Conservation (phyloP, 37 sponge, comb jelly and placozoan species). For the Spongia lamella region DNA sequence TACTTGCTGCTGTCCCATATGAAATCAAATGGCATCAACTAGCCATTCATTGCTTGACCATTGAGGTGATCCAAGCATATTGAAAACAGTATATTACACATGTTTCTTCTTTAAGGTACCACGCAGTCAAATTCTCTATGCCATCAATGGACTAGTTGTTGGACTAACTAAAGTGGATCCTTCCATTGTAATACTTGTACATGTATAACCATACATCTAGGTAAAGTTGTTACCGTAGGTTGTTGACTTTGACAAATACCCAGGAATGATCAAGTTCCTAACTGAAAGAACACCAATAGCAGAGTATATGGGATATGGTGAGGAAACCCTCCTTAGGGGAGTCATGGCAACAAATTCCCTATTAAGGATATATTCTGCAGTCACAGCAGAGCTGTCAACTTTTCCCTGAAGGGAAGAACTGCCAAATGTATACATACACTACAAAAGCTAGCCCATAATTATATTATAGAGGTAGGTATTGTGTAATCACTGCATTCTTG, state of each 20-base stretch:
- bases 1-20: too few relatives aligned
- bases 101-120: slow-evolving; percentile 49
- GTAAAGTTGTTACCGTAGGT: slow-evolving; percentile 19
- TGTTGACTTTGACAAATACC: slow-evolving; percentile 1
- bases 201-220: neutral
- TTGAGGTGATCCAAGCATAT: too few relatives aligned
- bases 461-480: too few relatives aligned
- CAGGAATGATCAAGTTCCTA: slow-evolving; percentile 51
- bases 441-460: too few relatives aligned
- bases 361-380: neutral
- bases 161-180: slow-evolving; percentile 57
- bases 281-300: slow-evolving; percentile 40
- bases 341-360: neutral
- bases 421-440: too few relatives aligned
- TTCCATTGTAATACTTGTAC: slow-evolving; percentile 29
- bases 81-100: too few relatives aligned
- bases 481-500: too few relatives aligned
- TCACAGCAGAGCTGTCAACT: too few relatives aligned
- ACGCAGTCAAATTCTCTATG: slow-evolving; percentile 54
- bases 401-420: too few relatives aligned
- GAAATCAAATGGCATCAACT: too few relatives aligned
- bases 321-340: neutral
- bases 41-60: too few relatives aligned
- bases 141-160: slow-evolving; percentile 66
- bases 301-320: slow-evolving; percentile 68